These are phyloP conservation scores for Podabrus alpinus DNA, from an alignment of 2,888 invertebrate genomes.

Conservation along the genomic window DNA sequence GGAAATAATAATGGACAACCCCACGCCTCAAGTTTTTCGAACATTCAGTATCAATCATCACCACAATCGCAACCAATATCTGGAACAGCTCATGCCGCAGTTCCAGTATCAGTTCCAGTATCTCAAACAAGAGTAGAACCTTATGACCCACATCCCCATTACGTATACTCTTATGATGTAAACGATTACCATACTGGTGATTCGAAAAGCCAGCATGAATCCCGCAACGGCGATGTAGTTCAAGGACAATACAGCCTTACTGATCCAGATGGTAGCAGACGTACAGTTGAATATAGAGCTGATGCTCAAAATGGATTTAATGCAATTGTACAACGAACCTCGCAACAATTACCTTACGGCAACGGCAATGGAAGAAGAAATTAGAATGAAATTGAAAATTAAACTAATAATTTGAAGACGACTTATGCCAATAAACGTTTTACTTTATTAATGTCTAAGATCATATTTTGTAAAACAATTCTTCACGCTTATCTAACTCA, in stretches of 20 bases:
- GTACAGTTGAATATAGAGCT: slow-evolving; percentile 50
- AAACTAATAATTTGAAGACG: not conserved
- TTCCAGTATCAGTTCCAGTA: slow-evolving; percentile 41
- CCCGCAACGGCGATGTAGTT: slow-evolving; percentile 49
- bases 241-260: slow-evolving; percentile 51
- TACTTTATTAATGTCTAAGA: not conserved
- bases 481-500: slow-evolving; percentile 4
- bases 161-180: slow-evolving; percentile 51
- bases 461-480: not conserved
- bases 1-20: slow-evolving; percentile 35
- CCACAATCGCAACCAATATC: slow-evolving; percentile 20
- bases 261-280: slow-evolving; percentile 50
- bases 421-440: not conserved
- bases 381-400: not conserved
- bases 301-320: slow-evolving; percentile 51
- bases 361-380: slow-evolving; percentile 14
- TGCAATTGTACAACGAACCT: slow-evolving; percentile 48
- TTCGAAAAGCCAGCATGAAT: slow-evolving; percentile 52
- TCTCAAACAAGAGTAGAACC: slow-evolving; percentile 45
- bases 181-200: slow-evolving; percentile 52
- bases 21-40: slow-evolving; percentile 40
- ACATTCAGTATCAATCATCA: slow-evolving; percentile 41
- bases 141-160: slow-evolving; percentile 51
- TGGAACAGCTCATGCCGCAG: slow-evolving; percentile 30
- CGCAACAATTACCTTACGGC: slow-evolving; percentile 19